Evolutionary conservation across 2,888 invertebrate species (phyloP).

Genomic region (Myopa testacea): DNA sequence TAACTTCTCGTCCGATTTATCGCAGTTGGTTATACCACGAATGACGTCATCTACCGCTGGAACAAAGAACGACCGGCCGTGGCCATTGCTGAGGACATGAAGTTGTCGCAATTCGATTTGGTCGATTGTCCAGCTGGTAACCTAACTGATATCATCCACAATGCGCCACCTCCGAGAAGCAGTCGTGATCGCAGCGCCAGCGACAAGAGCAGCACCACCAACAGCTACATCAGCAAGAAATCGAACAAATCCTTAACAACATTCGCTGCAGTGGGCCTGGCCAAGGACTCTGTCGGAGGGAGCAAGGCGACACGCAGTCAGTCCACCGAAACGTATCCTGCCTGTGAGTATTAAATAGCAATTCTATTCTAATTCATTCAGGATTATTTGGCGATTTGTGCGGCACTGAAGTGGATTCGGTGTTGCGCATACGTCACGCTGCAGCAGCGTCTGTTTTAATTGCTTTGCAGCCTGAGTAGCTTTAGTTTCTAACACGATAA

Average conservation of each 20-base stretch:
- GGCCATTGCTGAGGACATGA: conserved; percentile 84
- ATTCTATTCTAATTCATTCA: neutral
- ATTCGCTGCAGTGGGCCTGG: conserved; percentile 61
- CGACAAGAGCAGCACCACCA: conserved; percentile 39
- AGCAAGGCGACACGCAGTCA: conserved; percentile 58
- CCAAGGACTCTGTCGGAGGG: conserved; percentile 60
- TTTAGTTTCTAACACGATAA: too few species aligned
- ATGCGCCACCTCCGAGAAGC: conserved; percentile 59
- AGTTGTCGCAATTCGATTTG: conserved; percentile 86
- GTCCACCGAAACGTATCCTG: conserved; percentile 57
- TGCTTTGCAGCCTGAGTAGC: too few species aligned
- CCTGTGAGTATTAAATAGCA: conserved; percentile 53
- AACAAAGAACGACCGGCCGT: conserved; percentile 76
- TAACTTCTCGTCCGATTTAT: neutral
- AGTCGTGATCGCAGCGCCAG: conserved; percentile 45
- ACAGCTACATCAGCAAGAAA: conserved; percentile 36
- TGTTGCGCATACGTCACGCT: conserved; percentile 5
- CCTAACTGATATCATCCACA: conserved; percentile 71
- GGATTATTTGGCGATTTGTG: too few species aligned
- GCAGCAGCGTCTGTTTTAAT: too few species aligned
- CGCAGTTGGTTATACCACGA: conserved; percentile 79
- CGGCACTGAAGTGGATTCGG: conserved; percentile 29
- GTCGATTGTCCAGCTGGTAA: conserved; percentile 80
- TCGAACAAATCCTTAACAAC: conserved; percentile 51
- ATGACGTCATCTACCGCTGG: conserved; percentile 81